Evolutionary conservation across 2,888 invertebrate genomes (phyloP).

Genomic region (Melanostoma scalare): DNA sequence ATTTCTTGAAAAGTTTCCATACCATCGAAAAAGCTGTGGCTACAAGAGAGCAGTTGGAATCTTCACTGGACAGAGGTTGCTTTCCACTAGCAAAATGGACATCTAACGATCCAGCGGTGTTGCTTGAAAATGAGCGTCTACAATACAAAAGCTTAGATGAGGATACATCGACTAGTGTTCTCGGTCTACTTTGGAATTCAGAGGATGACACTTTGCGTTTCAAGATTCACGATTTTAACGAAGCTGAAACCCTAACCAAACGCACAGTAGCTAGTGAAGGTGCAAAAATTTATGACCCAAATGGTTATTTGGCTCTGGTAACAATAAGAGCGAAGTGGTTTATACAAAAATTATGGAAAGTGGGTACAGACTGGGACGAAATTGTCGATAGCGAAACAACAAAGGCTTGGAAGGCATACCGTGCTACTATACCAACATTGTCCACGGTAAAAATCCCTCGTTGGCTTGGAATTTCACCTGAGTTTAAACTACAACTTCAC

Average conservation of each 20-base stretch:
- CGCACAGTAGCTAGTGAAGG: too few species aligned
- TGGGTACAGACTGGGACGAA: slow-evolving; percentile 1
- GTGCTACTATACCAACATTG: not conserved
- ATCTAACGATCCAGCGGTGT: not conserved
- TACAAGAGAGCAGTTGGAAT: not conserved
- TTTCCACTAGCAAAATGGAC: not conserved
- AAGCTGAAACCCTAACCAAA: too few species aligned
- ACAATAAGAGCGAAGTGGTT: not conserved
- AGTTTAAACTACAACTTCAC: not conserved
- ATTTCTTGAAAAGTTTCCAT: not conserved
- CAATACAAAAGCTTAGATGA: slow-evolving; percentile 1
- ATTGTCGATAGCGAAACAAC: not conserved
- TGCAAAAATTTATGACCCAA: not conserved
- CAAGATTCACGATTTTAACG: too few species aligned
- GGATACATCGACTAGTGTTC: too few species aligned
- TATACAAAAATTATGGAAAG: not conserved
- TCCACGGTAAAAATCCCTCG: not conserved
- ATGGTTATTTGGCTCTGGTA: not conserved
- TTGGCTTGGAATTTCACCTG: not conserved
- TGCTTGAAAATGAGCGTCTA: not conserved
- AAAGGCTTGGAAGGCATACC: not conserved
- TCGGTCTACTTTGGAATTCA: too few species aligned
- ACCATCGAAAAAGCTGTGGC: not conserved
- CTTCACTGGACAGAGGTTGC: not conserved
- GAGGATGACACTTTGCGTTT: too few species aligned